Conservation (phyloP, 2,888 invertebrate genomes). For the Sympetrum striolatum region DNA sequence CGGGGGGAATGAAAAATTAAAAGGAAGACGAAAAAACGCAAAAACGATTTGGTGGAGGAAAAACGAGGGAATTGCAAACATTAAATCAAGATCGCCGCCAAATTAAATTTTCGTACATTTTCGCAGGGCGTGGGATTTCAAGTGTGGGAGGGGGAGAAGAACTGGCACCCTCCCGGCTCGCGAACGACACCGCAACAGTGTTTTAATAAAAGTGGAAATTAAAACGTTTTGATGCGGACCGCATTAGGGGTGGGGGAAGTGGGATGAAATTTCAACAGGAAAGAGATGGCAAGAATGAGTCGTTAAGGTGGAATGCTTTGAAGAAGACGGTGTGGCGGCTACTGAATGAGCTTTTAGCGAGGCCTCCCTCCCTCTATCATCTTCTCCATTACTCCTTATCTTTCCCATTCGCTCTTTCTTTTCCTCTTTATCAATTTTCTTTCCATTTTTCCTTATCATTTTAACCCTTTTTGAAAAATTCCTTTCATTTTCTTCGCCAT, state of each 20-base stretch:
- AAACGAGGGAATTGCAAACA: background rate
- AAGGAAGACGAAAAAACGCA: too few relatives aligned
- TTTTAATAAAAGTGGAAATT: background rate
- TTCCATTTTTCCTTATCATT: too few relatives aligned
- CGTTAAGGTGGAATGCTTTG: background rate
- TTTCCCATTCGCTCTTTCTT: too few relatives aligned
- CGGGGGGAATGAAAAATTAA: background rate
- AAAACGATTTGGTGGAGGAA: background rate
- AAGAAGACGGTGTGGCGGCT: background rate
- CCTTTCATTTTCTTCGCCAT: too few relatives aligned
- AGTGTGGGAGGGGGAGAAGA: background rate
- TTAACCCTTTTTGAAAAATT: too few relatives aligned
- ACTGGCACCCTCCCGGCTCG: background rate
- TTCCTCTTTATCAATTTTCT: too few relatives aligned
- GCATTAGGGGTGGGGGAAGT: background rate
- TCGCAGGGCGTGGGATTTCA: background rate
- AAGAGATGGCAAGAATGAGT: background rate
- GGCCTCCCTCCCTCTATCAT: too few relatives aligned
- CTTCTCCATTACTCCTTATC: too few relatives aligned
- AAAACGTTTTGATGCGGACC: background rate
- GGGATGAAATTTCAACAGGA: background rate
- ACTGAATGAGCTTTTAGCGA: too few relatives aligned
- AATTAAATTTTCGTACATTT: slow-evolving; percentile 11
- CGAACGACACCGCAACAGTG: background rate
- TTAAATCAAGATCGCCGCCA: slow-evolving; percentile 12